Evolutionary conservation across 2,797 vertebrate genomes (phyloP).

Genomic region (Sebastes oblongus): DNA sequence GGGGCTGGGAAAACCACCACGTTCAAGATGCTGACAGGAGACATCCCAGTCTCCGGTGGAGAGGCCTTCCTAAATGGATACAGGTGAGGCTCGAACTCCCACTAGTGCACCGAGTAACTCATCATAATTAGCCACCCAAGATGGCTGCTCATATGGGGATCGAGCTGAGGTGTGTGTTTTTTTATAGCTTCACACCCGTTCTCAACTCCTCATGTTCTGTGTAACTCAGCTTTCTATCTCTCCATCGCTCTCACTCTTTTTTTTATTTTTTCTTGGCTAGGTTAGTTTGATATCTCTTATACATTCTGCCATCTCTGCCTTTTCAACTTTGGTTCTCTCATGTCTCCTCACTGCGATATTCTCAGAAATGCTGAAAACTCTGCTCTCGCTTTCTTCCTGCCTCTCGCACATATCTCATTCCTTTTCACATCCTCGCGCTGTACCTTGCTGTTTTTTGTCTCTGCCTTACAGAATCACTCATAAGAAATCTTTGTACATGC

Average conservation of each 20-base stretch:
- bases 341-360: constrained; percentile 47
- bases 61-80: constrained; percentile 96
- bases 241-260: constrained; percentile 52
- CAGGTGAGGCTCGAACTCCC: constrained; percentile 85
- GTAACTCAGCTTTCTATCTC: constrained; percentile 31
- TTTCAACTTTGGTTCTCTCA: constrained; percentile 49
- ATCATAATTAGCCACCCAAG: constrained; percentile 81
- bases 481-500: constrained; percentile 53
- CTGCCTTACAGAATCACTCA: constrained; percentile 51
- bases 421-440: constrained; percentile 55
- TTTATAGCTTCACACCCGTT: constrained; percentile 31
- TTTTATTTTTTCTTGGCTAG: constrained; percentile 36
- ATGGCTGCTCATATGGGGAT: constrained; percentile 67
- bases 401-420: constrained; percentile 62
- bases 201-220: constrained; percentile 8
- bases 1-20: constrained; percentile 98
- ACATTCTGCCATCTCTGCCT: constrained; percentile 37
- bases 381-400: constrained; percentile 29
- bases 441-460: constrained; percentile 47
- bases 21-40: constrained; percentile 99
- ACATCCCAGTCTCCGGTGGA: constrained; percentile 91
- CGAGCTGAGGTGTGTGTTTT: constrained; percentile 13
- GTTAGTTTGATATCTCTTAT: constrained; percentile 34
- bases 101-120: constrained; percentile 57
- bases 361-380: constrained; percentile 49